Conservation (phyloP, 2,113 vertebrate genomes). For the Labeo catla region DNA sequence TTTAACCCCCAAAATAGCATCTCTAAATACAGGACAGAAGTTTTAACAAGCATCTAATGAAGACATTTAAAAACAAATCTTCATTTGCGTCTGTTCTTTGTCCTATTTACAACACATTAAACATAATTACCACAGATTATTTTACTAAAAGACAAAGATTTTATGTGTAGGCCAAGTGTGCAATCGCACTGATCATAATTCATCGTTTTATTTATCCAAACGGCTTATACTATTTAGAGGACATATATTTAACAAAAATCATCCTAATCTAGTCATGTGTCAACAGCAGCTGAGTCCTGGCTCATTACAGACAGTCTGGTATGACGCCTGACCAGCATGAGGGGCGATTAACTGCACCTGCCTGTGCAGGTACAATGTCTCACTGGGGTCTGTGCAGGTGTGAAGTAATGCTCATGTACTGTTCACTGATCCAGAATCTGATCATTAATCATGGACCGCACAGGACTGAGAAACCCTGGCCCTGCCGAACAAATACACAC, state of each 20-base stretch:
- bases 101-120: neutral
- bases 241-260: neutral
- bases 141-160: neutral
- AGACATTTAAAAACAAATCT: neutral
- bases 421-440: slow-evolving; percentile 4
- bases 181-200: neutral
- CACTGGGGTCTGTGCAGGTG: slow-evolving; percentile 24
- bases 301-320: neutral
- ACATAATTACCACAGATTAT: neutral
- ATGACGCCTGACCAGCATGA: neutral
- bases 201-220: neutral
- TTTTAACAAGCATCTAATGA: neutral
- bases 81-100: neutral
- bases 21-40: neutral
- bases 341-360: slow-evolving; percentile 34
- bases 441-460: slow-evolving; percentile 29
- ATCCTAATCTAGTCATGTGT: neutral
- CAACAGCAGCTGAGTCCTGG: neutral
- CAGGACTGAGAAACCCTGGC: slow-evolving; percentile 4
- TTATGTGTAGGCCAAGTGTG: neutral
- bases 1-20: neutral
- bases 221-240: neutral
- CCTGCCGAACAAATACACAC: neutral
- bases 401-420: slow-evolving; percentile 16
- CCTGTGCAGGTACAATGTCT: slow-evolving; percentile 6